Conservation (phyloP, 2,113 vertebrate genomes). For the Procapra przewalskii region DNA sequence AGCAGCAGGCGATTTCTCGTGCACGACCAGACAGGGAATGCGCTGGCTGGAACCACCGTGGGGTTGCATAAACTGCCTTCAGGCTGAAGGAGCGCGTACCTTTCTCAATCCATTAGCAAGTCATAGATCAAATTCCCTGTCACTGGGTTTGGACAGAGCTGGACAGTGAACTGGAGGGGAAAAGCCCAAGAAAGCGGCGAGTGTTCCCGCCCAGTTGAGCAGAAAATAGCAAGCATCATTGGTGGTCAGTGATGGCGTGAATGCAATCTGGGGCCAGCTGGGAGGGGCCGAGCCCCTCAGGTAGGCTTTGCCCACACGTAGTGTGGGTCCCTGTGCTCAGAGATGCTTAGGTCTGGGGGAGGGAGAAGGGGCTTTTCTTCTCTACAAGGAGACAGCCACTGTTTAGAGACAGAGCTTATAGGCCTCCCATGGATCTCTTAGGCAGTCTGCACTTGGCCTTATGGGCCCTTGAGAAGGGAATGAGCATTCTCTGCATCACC, state of each 20-base stretch:
- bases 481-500: neutral
- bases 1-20: constrained; percentile 15
- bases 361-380: neutral
- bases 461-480: neutral
- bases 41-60: neutral
- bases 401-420: neutral
- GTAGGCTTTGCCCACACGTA: neutral
- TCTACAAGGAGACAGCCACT: neutral
- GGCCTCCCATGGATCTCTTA: neutral
- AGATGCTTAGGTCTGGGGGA: neutral
- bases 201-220: neutral
- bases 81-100: constrained; percentile 5
- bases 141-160: constrained; percentile 30
- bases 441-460: neutral
- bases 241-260: neutral
- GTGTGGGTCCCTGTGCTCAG: rapidly evolving
- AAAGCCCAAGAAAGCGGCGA: neutral
- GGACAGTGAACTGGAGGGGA: neutral
- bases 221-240: neutral
- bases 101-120: constrained; percentile 51
- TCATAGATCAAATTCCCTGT: constrained; percentile 40
- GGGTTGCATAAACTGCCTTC: neutral
- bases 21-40: constrained; percentile 44
- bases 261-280: neutral
- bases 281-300: neutral